Conservation (phyloP, 2,797 vertebrate genomes). For the Argyrosomus regius region DNA sequence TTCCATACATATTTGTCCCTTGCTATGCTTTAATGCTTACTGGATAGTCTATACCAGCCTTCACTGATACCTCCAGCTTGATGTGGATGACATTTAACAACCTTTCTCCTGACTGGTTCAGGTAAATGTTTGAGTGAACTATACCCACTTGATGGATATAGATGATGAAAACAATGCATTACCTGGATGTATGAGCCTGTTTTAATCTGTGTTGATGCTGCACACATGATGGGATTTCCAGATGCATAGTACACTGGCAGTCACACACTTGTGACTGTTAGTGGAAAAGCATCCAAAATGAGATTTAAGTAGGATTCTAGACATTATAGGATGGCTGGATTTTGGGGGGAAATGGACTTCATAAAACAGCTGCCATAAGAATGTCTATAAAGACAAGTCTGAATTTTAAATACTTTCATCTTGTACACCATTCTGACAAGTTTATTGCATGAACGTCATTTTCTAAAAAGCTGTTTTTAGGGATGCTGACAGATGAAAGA, state of each 20-base stretch:
- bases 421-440: constrained; percentile 15
- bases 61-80: neutral
- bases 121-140: neutral
- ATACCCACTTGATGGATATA: neutral
- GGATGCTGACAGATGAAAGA: constrained; percentile 2
- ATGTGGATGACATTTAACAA: neutral
- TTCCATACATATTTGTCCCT: too few relatives aligned
- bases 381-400: constrained; percentile 29
- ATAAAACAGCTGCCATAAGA: constrained; percentile 6
- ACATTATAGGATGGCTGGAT: constrained; percentile 17
- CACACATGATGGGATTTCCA: constrained; percentile 19
- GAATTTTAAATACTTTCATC: constrained; percentile 29
- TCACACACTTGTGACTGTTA: neutral
- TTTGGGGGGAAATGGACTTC: neutral
- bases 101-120: neutral
- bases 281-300: neutral
- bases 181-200: neutral
- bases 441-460: constrained; percentile 22
- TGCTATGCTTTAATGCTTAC: neutral
- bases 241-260: constrained; percentile 5
- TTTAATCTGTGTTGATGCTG: neutral
- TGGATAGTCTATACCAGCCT: neutral
- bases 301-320: constrained; percentile 15
- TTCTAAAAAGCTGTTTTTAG: constrained; percentile 10
- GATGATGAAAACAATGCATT: constrained; percentile 1